These are phyloP conservation scores for Drosophila kikkawai DNA, from an alignment of 1,140 invertebrate species.

Conservation along the genomic window DNA sequence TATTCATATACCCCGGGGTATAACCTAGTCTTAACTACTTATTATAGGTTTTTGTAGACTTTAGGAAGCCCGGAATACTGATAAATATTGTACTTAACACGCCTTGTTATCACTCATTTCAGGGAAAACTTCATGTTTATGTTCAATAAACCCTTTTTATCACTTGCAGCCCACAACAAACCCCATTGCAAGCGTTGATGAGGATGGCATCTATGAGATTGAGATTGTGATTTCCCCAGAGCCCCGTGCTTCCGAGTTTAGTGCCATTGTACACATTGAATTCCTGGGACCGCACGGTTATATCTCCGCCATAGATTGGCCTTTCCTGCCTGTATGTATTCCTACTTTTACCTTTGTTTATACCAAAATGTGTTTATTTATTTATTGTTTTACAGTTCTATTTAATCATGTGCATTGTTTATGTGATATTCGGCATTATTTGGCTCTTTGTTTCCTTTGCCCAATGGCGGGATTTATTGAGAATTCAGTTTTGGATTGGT, in stretches of 20 bases:
- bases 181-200: conserved; percentile 84
- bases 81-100: conserved; percentile 1
- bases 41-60: not conserved
- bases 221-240: conserved; percentile 78
- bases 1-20: not conserved
- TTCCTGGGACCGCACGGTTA: conserved; percentile 89
- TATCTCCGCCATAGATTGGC: conserved; percentile 91
- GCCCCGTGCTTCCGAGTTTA: conserved; percentile 75
- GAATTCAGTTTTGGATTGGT: conserved; percentile 98
- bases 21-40: not conserved
- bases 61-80: not conserved
- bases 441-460: conserved; percentile 94
- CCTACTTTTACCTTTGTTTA: not conserved
- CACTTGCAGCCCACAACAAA: conserved; percentile 70
- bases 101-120: not conserved
- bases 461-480: conserved; percentile 95
- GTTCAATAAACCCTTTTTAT: conserved; percentile 9
- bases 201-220: conserved; percentile 87
- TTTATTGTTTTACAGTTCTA: conserved; percentile 89
- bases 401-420: conserved; percentile 95
- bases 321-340: conserved; percentile 88
- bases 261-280: conserved; percentile 87
- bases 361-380: conserved; percentile 3
- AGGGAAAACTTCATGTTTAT: not conserved
- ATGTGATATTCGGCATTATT: conserved; percentile 92